Evolutionary conservation across 2,797 vertebrate species (phyloP).

Genomic region (Channallabes apus): DNA sequence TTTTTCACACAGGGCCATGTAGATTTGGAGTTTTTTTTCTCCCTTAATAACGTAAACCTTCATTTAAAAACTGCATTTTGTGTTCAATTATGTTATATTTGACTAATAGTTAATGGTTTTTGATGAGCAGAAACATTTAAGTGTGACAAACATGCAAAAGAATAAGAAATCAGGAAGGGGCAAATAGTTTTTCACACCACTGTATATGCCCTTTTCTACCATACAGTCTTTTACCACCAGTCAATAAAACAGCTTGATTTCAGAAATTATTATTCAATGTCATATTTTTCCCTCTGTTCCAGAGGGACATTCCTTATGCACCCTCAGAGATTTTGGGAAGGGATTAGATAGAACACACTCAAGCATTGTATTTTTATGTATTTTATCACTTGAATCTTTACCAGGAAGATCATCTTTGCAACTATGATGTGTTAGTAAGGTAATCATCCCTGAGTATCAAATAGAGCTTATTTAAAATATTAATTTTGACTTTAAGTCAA

Average conservation of each 20-base stretch:
- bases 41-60: too few relatives aligned
- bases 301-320: conserved; percentile 73
- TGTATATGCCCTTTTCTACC: conserved; percentile 84
- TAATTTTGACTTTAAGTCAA: conserved; percentile 75
- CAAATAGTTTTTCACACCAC: too few relatives aligned
- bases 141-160: too few relatives aligned
- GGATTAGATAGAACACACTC: conserved; percentile 76
- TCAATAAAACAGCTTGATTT: conserved; percentile 81
- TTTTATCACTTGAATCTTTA: conserved; percentile 73
- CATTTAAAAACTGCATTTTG: too few relatives aligned
- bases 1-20: too few relatives aligned
- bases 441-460: conserved; percentile 50
- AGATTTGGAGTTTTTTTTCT: too few relatives aligned
- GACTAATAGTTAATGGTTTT: too few relatives aligned
- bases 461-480: conserved; percentile 59
- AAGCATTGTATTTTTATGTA: conserved; percentile 77
- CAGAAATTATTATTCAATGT: conserved; percentile 75
- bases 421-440: conserved; percentile 51
- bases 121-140: too few relatives aligned
- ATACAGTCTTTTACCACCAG: conserved; percentile 76
- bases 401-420: conserved; percentile 71
- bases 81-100: too few relatives aligned
- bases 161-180: too few relatives aligned
- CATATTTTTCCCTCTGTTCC: conserved; percentile 72
- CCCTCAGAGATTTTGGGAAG: conserved; percentile 75